These are phyloP conservation scores for Paramisgurnus dabryanus DNA, from an alignment of 2,113 vertebrate species.

Conservation along the genomic window DNA sequence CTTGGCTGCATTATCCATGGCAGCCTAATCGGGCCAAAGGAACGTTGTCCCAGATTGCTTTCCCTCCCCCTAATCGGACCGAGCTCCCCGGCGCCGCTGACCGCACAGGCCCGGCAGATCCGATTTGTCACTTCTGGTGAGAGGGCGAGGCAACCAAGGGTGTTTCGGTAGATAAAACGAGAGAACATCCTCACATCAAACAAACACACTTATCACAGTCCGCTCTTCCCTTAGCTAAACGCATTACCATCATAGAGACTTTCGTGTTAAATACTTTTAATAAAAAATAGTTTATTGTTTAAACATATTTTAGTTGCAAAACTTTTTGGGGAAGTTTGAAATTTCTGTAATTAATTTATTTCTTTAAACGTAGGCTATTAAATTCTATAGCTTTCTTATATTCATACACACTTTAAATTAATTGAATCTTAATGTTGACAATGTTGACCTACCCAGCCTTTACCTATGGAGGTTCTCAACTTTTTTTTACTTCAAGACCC, in stretches of 20 bases:
- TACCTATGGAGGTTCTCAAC: too few relatives aligned
- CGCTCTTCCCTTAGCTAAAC: not conserved
- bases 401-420: too few relatives aligned
- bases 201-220: not conserved
- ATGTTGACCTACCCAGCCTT: too few relatives aligned
- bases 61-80: conserved; percentile 32
- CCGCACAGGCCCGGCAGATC: conserved; percentile 54
- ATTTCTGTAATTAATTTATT: too few relatives aligned
- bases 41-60: conserved; percentile 66
- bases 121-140: conserved; percentile 60
- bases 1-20: conserved; percentile 74
- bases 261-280: not conserved
- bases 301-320: too few relatives aligned
- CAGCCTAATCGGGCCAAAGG: conserved; percentile 73
- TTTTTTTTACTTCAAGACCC: too few relatives aligned
- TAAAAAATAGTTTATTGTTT: too few relatives aligned
- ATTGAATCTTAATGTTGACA: too few relatives aligned
- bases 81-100: conserved; percentile 22
- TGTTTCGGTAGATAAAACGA: not conserved
- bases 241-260: not conserved
- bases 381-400: too few relatives aligned
- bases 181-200: conserved; percentile 1
- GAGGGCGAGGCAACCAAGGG: conserved; percentile 10
- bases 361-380: too few relatives aligned
- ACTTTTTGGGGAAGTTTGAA: too few relatives aligned